Evolutionary conservation across 2,797 vertebrate species (phyloP), one percentile per base, ranked within the genome.

Genomic region (Australoheros facetus): DNA sequence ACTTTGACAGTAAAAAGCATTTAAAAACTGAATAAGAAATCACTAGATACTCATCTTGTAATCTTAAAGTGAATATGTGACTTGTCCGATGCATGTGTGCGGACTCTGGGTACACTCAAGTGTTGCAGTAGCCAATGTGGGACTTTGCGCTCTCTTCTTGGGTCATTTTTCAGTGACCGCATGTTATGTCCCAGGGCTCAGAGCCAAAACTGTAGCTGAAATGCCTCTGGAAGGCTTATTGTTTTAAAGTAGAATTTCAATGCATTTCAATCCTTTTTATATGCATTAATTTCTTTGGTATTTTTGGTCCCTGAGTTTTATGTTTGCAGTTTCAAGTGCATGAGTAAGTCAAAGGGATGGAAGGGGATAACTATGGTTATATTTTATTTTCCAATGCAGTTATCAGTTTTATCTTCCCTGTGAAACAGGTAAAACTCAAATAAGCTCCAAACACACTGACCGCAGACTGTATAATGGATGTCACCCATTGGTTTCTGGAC

Each of bases 191-290:
- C 69, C 39, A 6, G 57, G 72, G 62, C 80, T 70, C 34, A 5
- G 55, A 69, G 78, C 77, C 60, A 77, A 30, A 55, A 26, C 39
- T 78, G 71, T 1, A n/a, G 26, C 75, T 75, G 37, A 73, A 83
- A 83, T 42, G 30, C 78, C 69, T 83, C 75, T 75, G 64, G 78
- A 80, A 70, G 79, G 75, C 55, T 79, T 71, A 81, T 71, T 81
- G 72, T 83, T 79, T 72, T 42, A 39, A 80, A 66, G 71, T 32
- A 79, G n/a, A 64, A 69, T 60, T 56, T 37, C 34, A 37, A 2
- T 75, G 70, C 72, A 73, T 75, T 80, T 82, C 45, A 82, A 79
- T 64, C 71, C 28, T 26, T 12, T 73, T 78, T 51, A 72, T 78
- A 82, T 71, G 75, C 56, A 59, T 84, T 78, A 56, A 58, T 71